Percentiles rank a stretch among this genome's conserved stretches.
These are phyloP conservation scores for Melanerpes aurifrons DNA, from an alignment of 2,113 vertebrate genomes.

Conservation along the genomic window DNA sequence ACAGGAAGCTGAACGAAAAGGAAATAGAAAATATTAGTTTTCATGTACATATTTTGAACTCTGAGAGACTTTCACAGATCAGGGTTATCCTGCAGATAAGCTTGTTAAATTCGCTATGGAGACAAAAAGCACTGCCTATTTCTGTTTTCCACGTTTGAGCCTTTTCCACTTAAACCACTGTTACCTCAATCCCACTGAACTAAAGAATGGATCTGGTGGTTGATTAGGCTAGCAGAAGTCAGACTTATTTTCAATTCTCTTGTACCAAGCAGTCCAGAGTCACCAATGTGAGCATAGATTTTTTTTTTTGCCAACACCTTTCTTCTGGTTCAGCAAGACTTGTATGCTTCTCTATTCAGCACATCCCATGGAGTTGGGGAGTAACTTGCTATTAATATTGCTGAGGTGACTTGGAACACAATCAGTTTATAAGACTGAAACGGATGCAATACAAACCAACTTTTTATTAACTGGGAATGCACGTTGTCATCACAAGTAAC, in stretches of 20 bases:
- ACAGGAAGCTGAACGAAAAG: slow-evolving; percentile 77
- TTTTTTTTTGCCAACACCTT: background rate
- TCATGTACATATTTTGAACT: slow-evolving; percentile 11
- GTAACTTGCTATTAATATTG: background rate
- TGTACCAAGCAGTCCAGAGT: background rate
- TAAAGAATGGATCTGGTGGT: background rate
- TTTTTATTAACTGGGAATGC: background rate
- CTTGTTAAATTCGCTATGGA: background rate
- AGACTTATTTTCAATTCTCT: background rate
- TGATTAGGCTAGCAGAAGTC: background rate
- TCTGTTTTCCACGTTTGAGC: background rate
- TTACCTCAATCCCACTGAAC: background rate
- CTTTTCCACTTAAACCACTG: background rate
- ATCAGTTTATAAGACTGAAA: background rate
- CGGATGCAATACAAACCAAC: background rate
- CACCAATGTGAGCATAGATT: background rate
- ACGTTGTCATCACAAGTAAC: background rate
- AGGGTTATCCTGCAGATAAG: background rate
- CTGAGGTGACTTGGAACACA: background rate
- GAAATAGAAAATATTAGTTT: slow-evolving; percentile 70
- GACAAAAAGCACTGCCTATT: background rate
- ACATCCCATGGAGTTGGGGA: background rate
- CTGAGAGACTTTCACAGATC: background rate
- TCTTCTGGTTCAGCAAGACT: background rate
- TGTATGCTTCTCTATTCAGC: background rate